Base-by-base conservation (phyloP, 2,888 invertebrate genomes). In the Laothoe populi region DNA sequence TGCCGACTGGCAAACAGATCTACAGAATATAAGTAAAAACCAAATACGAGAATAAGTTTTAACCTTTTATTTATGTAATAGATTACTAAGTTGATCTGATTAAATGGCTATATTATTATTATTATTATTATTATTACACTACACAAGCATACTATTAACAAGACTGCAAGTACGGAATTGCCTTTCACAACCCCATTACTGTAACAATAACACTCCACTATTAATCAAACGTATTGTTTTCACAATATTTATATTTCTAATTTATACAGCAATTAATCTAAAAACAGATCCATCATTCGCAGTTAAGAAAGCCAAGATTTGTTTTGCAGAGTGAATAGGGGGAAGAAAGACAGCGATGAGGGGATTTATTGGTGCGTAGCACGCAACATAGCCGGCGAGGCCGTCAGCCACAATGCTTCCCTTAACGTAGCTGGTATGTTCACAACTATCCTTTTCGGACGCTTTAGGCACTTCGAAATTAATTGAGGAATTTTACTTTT, bases 361-460 rank as follows among this genome's bases (percentile, higher is more conserved):
- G 99, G 99, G 44, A 95, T 97, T 66, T 99, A 99, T 90, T 98
- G 98, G 97, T 99, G 99, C 92, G 97, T 98, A 74, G 99, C 99
- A 67, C 96, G 96, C 83, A 99, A 99, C 91, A 94, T 95, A 70
- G 97, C 96, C 61, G 99, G 99, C 71, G 96, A 95, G 75, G 98
- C 96, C 67, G 95, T 95, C 81, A 98, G 98, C 87, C 95, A 97
- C 76, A 99, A 99, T 92, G 99, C 99, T 72, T 97, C 98, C 64
- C 95, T 99, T 76, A 97, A 98, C 92, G 98, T 99, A 78, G 98
- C 98, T 90, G 97, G 98, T 99, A 91, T 87, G 85, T 69, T 62
- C 49, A 38, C 42, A 59, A 64, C 57, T n/a, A 40, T 53, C 31
- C 31, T 35, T 31, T 19, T 53, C 19, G 19, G 31, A 10, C 10